These are phyloP conservation scores for Thunnus thynnus DNA, from an alignment of 2,113 vertebrate genomes.

Conservation along the genomic window DNA sequence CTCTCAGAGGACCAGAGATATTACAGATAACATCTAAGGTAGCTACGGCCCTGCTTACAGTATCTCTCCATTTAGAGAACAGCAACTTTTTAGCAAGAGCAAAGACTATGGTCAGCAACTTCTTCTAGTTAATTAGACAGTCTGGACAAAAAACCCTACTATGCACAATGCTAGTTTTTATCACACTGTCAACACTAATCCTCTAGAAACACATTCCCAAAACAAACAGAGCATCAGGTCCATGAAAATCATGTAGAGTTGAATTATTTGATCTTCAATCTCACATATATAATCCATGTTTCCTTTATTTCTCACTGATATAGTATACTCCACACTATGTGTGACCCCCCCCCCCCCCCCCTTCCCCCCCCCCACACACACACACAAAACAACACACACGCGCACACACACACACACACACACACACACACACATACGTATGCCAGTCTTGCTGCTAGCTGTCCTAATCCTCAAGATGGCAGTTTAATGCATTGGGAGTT, in stretches of 20 bases:
- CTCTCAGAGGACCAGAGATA: too few species aligned
- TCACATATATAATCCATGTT: not conserved
- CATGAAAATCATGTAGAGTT: too few species aligned
- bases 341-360: not conserved
- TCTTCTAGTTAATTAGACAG: too few species aligned
- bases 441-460: not conserved
- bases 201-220: not conserved
- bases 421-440: not conserved
- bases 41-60: too few species aligned
- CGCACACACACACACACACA: not conserved
- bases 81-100: too few species aligned
- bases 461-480: constrained; percentile 10
- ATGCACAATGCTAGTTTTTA: too few species aligned
- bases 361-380: not conserved
- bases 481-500: constrained; percentile 12
- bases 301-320: not conserved
- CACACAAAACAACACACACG: not conserved
- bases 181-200: too few species aligned
- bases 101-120: too few species aligned
- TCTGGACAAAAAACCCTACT: too few species aligned
- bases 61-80: too few species aligned
- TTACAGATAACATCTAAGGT: too few species aligned
- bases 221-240: not conserved
- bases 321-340: not conserved
- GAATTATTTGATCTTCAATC: too few species aligned